Evolutionary conservation across 2,888 invertebrate species (phyloP).

Genomic region (Sesia apiformis): DNA sequence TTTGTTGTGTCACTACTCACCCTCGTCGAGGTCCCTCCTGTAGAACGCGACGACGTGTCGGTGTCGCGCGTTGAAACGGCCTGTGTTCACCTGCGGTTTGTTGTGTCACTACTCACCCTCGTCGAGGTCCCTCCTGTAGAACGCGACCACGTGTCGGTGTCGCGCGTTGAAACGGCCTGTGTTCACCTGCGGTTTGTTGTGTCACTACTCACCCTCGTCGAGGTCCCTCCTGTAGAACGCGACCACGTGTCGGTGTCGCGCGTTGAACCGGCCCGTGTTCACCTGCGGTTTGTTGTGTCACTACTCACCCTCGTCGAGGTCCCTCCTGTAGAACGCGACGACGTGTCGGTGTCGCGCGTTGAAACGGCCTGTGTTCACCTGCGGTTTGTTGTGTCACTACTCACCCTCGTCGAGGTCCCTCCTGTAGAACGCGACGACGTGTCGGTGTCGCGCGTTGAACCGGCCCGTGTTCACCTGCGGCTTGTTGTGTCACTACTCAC

Average conservation of each 20-base stretch:
- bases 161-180: too few species aligned
- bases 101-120: too few species aligned
- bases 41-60: slow-evolving; percentile 87
- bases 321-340: slow-evolving; percentile 87
- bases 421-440: slow-evolving; percentile 86
- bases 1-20: too few species aligned
- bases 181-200: too few species aligned
- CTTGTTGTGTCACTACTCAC: too few species aligned
- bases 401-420: slow-evolving; percentile 84
- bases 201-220: too few species aligned
- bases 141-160: slow-evolving; percentile 82
- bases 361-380: too few species aligned
- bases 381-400: too few species aligned
- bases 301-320: slow-evolving; percentile 83
- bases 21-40: slow-evolving; percentile 83
- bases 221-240: slow-evolving; percentile 91
- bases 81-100: too few species aligned
- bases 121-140: slow-evolving; percentile 89
- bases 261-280: too few species aligned
- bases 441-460: slow-evolving; percentile 78
- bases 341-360: slow-evolving; percentile 80
- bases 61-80: slow-evolving; percentile 77
- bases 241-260: slow-evolving; percentile 80
- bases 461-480: too few species aligned
- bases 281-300: too few species aligned